These are phyloP conservation scores for Mellivora capensis DNA, from an alignment of 2,113 vertebrate genomes.

Conservation along the genomic window DNA sequence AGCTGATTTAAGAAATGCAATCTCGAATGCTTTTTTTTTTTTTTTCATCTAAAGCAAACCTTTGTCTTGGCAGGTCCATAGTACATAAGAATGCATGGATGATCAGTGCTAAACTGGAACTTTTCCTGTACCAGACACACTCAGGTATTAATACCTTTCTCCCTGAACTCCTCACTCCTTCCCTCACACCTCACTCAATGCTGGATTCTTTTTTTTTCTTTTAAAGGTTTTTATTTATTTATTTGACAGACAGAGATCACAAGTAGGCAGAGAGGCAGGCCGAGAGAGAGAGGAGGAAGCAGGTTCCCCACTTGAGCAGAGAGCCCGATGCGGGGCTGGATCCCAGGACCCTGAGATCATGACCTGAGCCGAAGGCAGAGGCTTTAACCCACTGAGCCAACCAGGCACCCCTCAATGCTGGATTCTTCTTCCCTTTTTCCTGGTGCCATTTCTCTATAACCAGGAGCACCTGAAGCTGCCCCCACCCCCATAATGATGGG, in stretches of 20 bases:
- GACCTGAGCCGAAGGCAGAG: too few species aligned
- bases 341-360: too few species aligned
- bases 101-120: conserved; percentile 84
- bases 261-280: too few species aligned
- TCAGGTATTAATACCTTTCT: conserved; percentile 75
- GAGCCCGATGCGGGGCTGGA: too few species aligned
- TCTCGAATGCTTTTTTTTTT: not conserved
- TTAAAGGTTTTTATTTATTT: too few species aligned
- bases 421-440: not conserved
- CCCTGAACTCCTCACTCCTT: not conserved
- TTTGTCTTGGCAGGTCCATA: conserved; percentile 75
- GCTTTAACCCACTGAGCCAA: too few species aligned
- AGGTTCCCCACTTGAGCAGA: too few species aligned
- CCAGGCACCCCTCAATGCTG: not conserved
- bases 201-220: not conserved
- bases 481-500: not conserved
- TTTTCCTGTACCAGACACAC: conserved; percentile 83
- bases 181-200: fast-evolving
- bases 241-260: too few species aligned
- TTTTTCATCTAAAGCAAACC: not conserved
- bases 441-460: not conserved
- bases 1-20: not conserved
- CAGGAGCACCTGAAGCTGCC: not conserved
- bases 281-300: too few species aligned
- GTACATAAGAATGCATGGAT: conserved; percentile 82